phyloP scores from a whole-genome alignment of 92 coral and sea anemone genomes.

The Phenganax subtilis region DNA sequence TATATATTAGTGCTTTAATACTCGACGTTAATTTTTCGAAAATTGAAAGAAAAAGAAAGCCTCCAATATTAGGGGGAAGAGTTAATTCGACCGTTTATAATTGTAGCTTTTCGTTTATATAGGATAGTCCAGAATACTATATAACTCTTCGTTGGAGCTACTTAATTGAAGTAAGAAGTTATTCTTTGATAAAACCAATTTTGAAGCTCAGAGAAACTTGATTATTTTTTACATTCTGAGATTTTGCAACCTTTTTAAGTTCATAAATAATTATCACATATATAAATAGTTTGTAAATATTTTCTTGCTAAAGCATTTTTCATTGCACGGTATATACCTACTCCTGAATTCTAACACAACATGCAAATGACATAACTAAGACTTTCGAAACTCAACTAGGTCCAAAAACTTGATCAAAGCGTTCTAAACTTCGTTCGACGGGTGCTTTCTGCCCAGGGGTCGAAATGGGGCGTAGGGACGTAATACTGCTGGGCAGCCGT shows the following conservation, averaged over 20 bases:
- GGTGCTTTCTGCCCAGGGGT: neutral
- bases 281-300: neutral
- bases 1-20: no score
- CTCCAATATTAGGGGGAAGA: no score
- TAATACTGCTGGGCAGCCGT: conserved; percentile 21
- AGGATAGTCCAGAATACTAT: no score
- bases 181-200: no score
- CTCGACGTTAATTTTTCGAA: no score
- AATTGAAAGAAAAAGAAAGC: no score
- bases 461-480: neutral
- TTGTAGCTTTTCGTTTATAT: no score
- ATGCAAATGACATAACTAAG: neutral
- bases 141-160: no score
- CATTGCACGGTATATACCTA: neutral
- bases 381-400: conserved; percentile 11
- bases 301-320: conserved; percentile 8
- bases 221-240: no score
- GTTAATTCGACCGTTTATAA: no score
- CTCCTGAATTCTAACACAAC: neutral
- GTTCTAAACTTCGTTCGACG: conserved; percentile 32
- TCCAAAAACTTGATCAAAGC: conserved; percentile 36
- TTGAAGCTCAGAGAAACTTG: no score
- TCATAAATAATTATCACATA: neutral
- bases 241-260: neutral
- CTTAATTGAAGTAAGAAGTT: no score